Evolutionary conservation across 2,113 vertebrate species (phyloP).

Genomic region (Forbesichthys papilliferus): DNA sequence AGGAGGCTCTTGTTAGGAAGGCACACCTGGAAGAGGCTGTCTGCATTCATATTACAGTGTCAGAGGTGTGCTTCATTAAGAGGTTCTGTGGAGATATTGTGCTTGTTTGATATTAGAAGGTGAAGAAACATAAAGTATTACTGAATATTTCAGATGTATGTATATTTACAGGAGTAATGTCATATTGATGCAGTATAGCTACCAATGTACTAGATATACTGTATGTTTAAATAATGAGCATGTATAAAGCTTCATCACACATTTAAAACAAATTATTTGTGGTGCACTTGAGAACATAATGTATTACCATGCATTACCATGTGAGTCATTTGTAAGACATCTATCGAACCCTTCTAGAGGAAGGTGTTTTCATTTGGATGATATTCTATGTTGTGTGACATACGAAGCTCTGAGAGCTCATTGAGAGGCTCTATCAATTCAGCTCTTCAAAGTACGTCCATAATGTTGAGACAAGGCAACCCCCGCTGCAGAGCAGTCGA

Average conservation of each 20-base stretch:
- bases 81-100: no score
- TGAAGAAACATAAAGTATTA: no score
- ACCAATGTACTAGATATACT: background rate
- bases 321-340: background rate
- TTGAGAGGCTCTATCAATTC: slow-evolving; percentile 38
- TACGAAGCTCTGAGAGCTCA: slow-evolving; percentile 36
- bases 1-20: slow-evolving; percentile 70
- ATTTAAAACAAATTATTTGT: no score
- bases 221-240: no score
- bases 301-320: background rate
- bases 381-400: background rate
- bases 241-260: no score
- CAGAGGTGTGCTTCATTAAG: no score
- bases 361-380: background rate
- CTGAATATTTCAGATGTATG: no score
- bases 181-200: background rate
- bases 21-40: slow-evolving; percentile 34
- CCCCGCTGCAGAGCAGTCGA: slow-evolving; percentile 57
- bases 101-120: no score
- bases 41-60: background rate
- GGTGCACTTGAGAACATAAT: background rate
- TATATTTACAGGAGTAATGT: no score
- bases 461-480: slow-evolving; percentile 57
- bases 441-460: slow-evolving; percentile 47
- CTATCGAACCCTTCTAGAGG: background rate